A percentile compares a stretch with the other conserved stretches of the same genome.
Evolutionary conservation across 2,797 vertebrate species (phyloP).

Genomic region (Sebastes iracundus): DNA sequence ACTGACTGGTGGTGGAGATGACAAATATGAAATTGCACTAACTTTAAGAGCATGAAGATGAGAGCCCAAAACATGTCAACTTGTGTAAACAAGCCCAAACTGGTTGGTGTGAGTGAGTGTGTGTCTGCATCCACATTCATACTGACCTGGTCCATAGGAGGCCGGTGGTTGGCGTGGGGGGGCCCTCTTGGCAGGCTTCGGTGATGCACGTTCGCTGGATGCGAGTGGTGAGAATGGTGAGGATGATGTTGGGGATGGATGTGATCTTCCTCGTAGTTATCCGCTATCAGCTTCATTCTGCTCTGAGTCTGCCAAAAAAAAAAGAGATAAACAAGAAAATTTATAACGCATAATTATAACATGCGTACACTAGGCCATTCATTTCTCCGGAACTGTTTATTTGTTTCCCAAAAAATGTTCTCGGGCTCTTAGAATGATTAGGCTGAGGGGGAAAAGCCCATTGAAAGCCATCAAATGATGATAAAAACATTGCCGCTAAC

Average conservation of each 20-base stretch:
- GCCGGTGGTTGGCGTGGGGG: constrained; percentile 89
- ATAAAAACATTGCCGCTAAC: constrained; percentile 64
- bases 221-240: constrained; percentile 86
- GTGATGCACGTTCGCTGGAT: constrained; percentile 88
- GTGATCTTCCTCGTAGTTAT: constrained; percentile 93
- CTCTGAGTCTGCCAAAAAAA: constrained; percentile 88
- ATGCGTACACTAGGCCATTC: not conserved
- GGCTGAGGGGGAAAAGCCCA: constrained; percentile 31
- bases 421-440: constrained; percentile 42
- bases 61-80: constrained; percentile 36
- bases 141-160: constrained; percentile 93
- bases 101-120: not conserved
- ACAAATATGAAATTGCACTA: constrained; percentile 54
- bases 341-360: constrained; percentile 20
- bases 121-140: not conserved
- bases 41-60: constrained; percentile 40
- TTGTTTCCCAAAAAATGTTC: constrained; percentile 40
- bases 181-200: constrained; percentile 83
- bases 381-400: constrained; percentile 20
- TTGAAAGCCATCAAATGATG: constrained; percentile 61
- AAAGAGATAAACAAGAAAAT: constrained; percentile 18
- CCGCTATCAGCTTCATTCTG: constrained; percentile 95
- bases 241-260: constrained; percentile 83
- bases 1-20: constrained; percentile 49
- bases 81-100: constrained; percentile 54